phyloP scores from a whole-genome alignment of 2,888 invertebrate species.

The Lycaena phlaeas region DNA sequence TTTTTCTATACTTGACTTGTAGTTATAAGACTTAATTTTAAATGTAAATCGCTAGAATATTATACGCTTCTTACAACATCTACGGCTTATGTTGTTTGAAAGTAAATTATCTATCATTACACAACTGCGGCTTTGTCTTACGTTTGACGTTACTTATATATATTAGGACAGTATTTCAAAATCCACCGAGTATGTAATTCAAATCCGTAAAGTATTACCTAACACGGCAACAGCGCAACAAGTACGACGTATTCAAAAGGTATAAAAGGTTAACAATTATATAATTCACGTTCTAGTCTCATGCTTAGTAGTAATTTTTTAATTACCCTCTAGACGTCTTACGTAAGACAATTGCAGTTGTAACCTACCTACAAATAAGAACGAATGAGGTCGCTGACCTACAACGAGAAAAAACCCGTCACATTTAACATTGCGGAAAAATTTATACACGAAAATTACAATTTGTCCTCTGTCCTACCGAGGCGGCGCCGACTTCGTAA shows the following conservation, averaged over 20 bases:
- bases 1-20: neutral
- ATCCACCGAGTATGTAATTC: constrained; percentile 15
- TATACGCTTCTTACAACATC: constrained; percentile 15
- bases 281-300: constrained; percentile 36
- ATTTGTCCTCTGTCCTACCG: constrained; percentile 48
- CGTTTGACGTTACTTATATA: constrained; percentile 18
- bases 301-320: constrained; percentile 28
- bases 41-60: constrained; percentile 7
- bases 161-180: constrained; percentile 22
- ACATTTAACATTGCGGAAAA: constrained; percentile 25
- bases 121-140: constrained; percentile 20
- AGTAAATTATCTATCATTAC: constrained; percentile 21
- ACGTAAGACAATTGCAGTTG: constrained; percentile 39
- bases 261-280: constrained; percentile 57
- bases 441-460: constrained; percentile 39
- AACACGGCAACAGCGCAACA: constrained; percentile 22
- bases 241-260: constrained; percentile 38
- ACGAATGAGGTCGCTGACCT: constrained; percentile 52
- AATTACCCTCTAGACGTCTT: constrained; percentile 49
- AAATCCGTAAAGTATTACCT: constrained; percentile 13
- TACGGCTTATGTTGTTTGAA: constrained; percentile 20
- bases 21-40: neutral
- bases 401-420: constrained; percentile 39
- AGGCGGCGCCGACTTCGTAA: constrained; percentile 30
- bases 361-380: constrained; percentile 35